Evolutionary conservation across 2,113 vertebrate species (phyloP).

Genomic region (Coracopsis vasa): DNA sequence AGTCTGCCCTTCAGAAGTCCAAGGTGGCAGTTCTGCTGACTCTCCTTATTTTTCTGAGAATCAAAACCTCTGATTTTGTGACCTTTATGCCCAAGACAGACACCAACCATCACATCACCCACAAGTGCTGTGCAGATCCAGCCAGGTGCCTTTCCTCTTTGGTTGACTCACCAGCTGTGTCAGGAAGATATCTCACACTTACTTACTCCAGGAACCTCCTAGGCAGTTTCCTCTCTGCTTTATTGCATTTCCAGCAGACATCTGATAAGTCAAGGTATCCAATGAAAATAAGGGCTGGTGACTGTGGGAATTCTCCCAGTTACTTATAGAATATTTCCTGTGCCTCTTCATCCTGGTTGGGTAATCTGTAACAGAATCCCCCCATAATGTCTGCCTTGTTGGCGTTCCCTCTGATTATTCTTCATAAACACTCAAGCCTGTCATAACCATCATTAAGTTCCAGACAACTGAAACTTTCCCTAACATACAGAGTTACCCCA

Average conservation of each 20-base stretch:
- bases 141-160: background rate
- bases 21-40: background rate
- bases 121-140: background rate
- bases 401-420: background rate
- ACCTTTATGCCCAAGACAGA: background rate
- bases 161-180: background rate
- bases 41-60: background rate
- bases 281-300: background rate
- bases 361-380: background rate
- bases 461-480: background rate
- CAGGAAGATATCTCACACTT: background rate
- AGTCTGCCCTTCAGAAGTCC: background rate
- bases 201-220: background rate
- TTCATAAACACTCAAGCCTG: background rate
- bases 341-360: background rate
- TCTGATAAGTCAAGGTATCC: background rate
- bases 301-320: background rate
- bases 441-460: background rate
- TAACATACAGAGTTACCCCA: background rate
- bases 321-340: background rate
- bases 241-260: background rate
- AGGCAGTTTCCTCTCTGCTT: background rate
- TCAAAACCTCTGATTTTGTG: background rate
- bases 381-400: background rate
- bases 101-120: background rate